Percentiles rank a stretch among this genome's conserved stretches.
phyloP scores from a whole-genome alignment of 2,888 invertebrate species.

The Leistus spinibarbis region DNA sequence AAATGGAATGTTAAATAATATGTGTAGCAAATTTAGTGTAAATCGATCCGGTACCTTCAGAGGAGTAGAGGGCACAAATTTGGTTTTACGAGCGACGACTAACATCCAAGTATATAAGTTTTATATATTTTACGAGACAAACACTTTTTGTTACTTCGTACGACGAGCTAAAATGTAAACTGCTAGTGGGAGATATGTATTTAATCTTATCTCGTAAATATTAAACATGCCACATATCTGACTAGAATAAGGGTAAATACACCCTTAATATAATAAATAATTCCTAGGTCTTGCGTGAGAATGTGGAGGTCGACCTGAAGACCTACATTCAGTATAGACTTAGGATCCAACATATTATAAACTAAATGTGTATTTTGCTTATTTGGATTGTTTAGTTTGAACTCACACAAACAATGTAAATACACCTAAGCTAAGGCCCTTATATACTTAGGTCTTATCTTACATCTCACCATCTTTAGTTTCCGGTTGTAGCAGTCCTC shows the following conservation, averaged over 20 bases:
- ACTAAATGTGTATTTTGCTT: not conserved
- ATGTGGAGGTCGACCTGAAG: not conserved
- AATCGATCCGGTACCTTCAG: too few relatives aligned
- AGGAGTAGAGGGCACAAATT: too few relatives aligned
- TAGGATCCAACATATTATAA: too few relatives aligned
- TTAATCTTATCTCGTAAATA: too few relatives aligned
- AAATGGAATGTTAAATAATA: too few relatives aligned
- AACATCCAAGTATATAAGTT: too few relatives aligned
- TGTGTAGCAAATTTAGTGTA: too few relatives aligned
- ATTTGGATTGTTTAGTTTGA: not conserved
- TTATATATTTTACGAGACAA: too few relatives aligned
- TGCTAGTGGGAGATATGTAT: too few relatives aligned
- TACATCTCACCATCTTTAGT: not conserved
- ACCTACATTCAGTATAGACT: not conserved
- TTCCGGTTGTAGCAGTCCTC: not conserved
- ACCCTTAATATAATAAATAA: not conserved
- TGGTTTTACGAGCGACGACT: too few relatives aligned
- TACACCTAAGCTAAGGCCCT: not conserved
- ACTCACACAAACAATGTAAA: not conserved
- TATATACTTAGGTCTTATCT: not conserved
- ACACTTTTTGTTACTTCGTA: too few relatives aligned
- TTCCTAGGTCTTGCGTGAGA: not conserved
- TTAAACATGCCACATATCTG: not conserved
- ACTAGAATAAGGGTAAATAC: not conserved
- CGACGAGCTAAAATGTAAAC: too few relatives aligned